Conservation (phyloP, 1,140 invertebrate genomes). For the Samia ricini region DNA sequence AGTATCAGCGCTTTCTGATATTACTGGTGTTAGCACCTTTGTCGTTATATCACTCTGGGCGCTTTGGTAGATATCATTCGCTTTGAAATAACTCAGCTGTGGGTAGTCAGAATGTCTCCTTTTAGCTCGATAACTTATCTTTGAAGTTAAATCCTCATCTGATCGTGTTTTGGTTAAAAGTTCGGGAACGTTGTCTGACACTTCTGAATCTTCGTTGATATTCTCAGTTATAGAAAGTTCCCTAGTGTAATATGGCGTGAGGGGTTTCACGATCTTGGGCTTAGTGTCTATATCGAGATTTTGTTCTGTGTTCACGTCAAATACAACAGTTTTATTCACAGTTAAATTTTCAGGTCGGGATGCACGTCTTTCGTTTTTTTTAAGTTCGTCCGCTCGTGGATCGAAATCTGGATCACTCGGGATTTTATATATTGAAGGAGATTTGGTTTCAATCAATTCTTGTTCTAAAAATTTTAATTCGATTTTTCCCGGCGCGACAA, state of each 20-base stretch:
- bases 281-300: constrained; percentile 49
- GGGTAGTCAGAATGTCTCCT: constrained; percentile 70
- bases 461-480: constrained; percentile 89
- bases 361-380: constrained; percentile 64
- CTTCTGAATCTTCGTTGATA: constrained; percentile 67
- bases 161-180: constrained; percentile 70
- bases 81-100: constrained; percentile 37
- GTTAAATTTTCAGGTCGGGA: constrained; percentile 80
- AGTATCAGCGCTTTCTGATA: constrained; percentile 52
- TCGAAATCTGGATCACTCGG: constrained; percentile 86
- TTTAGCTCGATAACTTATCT: constrained; percentile 59
- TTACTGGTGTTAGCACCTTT: constrained; percentile 79
- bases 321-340: constrained; percentile 84
- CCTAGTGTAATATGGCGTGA: constrained; percentile 88
- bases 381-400: constrained; percentile 80
- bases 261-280: constrained; percentile 79
- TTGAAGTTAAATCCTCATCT: constrained; percentile 79
- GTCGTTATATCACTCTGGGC: constrained; percentile 79
- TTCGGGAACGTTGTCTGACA: constrained; percentile 78
- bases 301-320: constrained; percentile 76
- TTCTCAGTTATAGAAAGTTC: constrained; percentile 79
- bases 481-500: constrained; percentile 84
- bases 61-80: constrained; percentile 79
- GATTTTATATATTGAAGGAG: constrained; percentile 68
- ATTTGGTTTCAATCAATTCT: constrained; percentile 81